These are phyloP conservation scores for Mandrillus leucophaeus DNA, from an alignment of 2,113 vertebrate genomes.

Conservation along the genomic window DNA sequence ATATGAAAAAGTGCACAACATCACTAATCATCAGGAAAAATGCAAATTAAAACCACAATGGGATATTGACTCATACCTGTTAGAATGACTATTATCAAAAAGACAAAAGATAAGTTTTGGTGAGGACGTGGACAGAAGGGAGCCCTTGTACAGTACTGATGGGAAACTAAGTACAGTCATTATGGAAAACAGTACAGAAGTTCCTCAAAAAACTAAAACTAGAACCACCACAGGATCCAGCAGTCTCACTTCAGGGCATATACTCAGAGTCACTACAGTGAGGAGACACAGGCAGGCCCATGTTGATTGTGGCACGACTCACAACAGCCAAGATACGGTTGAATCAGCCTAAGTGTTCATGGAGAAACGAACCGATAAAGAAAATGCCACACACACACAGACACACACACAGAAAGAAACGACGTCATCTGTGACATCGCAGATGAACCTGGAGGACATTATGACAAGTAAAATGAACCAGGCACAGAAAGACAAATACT, in stretches of 20 bases:
- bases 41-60: background rate
- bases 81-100: background rate
- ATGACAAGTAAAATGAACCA: background rate
- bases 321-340: background rate
- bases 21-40: background rate
- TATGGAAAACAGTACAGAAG: background rate
- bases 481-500: background rate
- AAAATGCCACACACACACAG: background rate
- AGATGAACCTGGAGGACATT: background rate
- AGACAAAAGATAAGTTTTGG: background rate
- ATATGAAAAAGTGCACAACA: background rate
- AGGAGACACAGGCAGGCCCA: background rate
- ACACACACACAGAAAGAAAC: background rate
- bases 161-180: background rate
- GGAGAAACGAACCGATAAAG: background rate
- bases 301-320: background rate
- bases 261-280: background rate
- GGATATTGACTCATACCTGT: background rate
- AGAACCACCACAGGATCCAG: background rate
- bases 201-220: background rate
- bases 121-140: background rate
- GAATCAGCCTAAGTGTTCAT: background rate
- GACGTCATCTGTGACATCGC: background rate
- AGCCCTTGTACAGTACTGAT: background rate
- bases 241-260: background rate